Base-by-base conservation (phyloP, 1,140 invertebrate species). In the Euwallacea similis region DNA sequence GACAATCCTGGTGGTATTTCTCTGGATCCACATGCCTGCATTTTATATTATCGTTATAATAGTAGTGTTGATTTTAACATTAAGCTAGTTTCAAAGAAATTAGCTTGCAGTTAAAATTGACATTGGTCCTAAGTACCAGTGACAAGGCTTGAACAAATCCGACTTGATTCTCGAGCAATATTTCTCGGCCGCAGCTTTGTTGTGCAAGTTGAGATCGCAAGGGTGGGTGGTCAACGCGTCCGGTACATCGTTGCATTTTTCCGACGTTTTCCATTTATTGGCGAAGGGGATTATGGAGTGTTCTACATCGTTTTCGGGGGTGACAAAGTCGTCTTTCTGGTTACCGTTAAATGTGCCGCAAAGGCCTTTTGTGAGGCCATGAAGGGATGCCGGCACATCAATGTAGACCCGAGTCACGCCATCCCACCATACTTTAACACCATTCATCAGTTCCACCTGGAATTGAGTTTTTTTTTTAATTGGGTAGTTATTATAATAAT, bases 271-370 rank as follows among this genome's bases (percentile, higher is more conserved):
- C 94, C 94, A 96, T 76, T 94, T 93, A 79, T 94, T 93, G 0
- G 92, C 93, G 80, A 97, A 96, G 0, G 89, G 86, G 7, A 88
- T 83, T 0, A 88, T 83, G 0, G 89, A 86, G 54, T 90, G 88
- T 78, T 96, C 94, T 0, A 92, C 80, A 77, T 95, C 93, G 13
- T 91, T 90, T 78, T 95, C 90, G 0, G 90, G 91, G 0, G 94
- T 96, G 7, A 93, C 77, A 80, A 96, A 96, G 80, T 97, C 95
- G 78, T 96, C 93, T 75, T 91, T 90, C 78, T 94, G 93, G 77
- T 94, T 95, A 10, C 87, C 83, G 68, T 92, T 93, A 78, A 94
- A 96, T 0, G 93, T 96, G 15, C 95, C 95, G 77, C 95, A 97
- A 7, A 97, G 84, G 70, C 94, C 95, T 81, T 82, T 82, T 6